Evolutionary conservation across 2,888 invertebrate genomes (phyloP).

Genomic region (Laothoe populi): DNA sequence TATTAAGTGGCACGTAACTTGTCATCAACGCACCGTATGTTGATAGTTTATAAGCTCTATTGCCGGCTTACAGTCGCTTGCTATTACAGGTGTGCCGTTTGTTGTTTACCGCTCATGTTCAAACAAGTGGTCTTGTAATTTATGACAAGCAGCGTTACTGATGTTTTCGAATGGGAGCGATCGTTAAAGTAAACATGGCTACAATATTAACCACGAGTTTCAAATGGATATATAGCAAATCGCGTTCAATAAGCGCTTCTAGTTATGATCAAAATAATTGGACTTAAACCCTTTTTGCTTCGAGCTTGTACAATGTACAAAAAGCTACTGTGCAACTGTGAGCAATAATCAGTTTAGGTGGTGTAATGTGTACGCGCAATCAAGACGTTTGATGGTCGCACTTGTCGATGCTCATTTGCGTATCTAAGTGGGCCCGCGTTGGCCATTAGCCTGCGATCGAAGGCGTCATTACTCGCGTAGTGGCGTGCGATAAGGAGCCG

Average conservation of each 20-base stretch:
- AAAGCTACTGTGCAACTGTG: constrained; percentile 16
- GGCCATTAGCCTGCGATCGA: constrained; percentile 82
- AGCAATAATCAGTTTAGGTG: constrained; percentile 49
- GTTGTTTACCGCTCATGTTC: constrained; percentile 1
- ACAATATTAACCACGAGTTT: neutral
- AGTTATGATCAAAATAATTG: neutral
- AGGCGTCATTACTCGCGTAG: constrained; percentile 80
- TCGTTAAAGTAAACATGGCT: too few species aligned
- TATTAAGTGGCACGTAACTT: neutral
- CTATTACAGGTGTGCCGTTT: neutral
- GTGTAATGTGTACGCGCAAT: constrained; percentile 62
- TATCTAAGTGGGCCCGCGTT: constrained; percentile 82
- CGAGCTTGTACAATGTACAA: neutral
- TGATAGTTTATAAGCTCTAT: neutral
- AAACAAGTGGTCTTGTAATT: neutral
- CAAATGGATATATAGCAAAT: neutral
- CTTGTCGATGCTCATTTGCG: constrained; percentile 82
- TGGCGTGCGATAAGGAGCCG: constrained; percentile 75
- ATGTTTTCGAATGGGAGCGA: too few species aligned
- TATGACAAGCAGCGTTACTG: too few species aligned
- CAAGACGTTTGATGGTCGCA: constrained; percentile 56
- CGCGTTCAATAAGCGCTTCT: neutral
- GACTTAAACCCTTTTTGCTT: neutral
- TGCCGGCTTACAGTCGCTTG: neutral
- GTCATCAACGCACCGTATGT: too few species aligned